Conservation (phyloP, 2,888 invertebrate species). For the Hedya salicella region DNA sequence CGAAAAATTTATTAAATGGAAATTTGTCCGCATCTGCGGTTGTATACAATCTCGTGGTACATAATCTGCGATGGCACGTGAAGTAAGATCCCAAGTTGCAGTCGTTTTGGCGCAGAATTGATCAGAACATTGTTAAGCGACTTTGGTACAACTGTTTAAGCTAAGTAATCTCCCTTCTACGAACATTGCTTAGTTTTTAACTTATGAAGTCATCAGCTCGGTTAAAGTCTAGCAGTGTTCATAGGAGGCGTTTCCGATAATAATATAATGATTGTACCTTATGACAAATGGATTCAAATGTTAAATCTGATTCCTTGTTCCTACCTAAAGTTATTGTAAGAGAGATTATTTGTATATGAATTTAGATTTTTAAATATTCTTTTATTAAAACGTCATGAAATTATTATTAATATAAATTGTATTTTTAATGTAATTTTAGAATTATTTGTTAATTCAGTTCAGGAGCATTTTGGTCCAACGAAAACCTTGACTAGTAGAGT, state of each 20-base stretch:
- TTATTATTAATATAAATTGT: conserved; percentile 68
- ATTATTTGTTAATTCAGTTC: conserved; percentile 68
- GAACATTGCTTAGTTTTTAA: conserved; percentile 7
- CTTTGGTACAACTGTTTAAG: conserved; percentile 5
- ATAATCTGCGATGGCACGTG: neutral
- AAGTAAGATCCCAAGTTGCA: neutral
- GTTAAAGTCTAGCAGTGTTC: conserved; percentile 20
- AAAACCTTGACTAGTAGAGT: conserved; percentile 76
- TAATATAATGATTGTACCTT: neutral
- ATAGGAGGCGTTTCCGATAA: conserved; percentile 1
- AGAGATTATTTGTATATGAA: conserved; percentile 83
- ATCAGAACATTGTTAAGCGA: neutral
- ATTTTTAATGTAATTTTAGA: conserved; percentile 65
- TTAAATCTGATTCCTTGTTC: conserved; percentile 26
- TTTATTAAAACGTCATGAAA: conserved; percentile 77
- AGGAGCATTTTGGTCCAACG: conserved; percentile 80
- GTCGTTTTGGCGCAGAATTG: conserved; percentile 15
- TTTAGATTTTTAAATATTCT: conserved; percentile 79
- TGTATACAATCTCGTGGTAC: too few relatives aligned
- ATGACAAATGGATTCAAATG: neutral
- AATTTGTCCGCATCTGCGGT: too few relatives aligned
- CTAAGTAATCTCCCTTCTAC: neutral
- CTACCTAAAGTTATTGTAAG: conserved; percentile 61
- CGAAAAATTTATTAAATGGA: too few relatives aligned
- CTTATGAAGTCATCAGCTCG: neutral